Evolutionary conservation across 53 echinoderm and acorn worm species (phyloP), one percentile per base, ranked within the genome.

Genomic region (Luidia sarsii): DNA sequence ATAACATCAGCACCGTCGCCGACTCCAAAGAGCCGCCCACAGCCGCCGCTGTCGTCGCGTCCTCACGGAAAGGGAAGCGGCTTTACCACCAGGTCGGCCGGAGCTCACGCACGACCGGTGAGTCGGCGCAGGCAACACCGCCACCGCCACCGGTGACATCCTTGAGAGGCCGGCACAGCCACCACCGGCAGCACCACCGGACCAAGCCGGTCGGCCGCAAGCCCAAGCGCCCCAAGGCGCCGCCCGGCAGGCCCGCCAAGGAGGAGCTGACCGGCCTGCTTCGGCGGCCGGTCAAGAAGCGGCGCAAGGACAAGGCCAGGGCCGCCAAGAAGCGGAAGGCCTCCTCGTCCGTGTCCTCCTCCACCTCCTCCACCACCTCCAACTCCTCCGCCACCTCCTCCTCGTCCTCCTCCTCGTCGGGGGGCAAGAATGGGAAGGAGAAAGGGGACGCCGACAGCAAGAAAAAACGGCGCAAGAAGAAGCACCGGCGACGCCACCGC

Each of bases 391-490:
- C 41, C 41, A 7, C 41, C n/a, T n/a, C 77, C 1, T 77, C 77
- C 28, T 77, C 77, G 19, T 21, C 39, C 11, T 30, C 41, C 41
- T 41, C 41, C 41, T 41, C 41, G 6, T 41, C 41, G 6, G 6
- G 6, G 41, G 41, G 6, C 41, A 41, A 59, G 1, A 77, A 77
- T 14, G 77, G 46, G 33, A 77, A 61, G 50, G n/a, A 29, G 48
- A 33, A n/a, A 14, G 29, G 57, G 39, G 74, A 57, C 3, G 74
- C 59, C 10, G 61, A 77, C 45, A 29, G 25, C 20, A 48, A 28
- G 11, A 77, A 77, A 33, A 77, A 61, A 21, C 59, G 43, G 61
- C 77, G 24, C 30, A 77, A 61, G 43, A 77, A 77, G 77, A 77
- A 61, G 48, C 77, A 61, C 19, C 60, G 77, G 4, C 77, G 61